These are phyloP conservation scores for Acromyrmex charruanus DNA, from an alignment of 1,140 invertebrate species.

Conservation along the genomic window DNA sequence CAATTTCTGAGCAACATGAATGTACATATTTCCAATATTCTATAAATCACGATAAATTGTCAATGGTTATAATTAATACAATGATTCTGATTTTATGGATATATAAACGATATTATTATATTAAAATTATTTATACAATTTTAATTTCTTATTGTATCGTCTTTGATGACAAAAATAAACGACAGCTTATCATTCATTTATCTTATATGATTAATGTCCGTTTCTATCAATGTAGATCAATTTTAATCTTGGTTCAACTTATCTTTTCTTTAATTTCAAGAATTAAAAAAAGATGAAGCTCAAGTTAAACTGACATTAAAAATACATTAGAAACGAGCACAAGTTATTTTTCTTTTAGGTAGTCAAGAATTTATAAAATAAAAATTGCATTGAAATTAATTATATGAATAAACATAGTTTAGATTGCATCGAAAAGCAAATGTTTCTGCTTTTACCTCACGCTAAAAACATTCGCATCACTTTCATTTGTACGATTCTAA, in stretches of 20 bases:
- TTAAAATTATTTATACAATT: background rate
- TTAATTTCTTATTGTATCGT: background rate
- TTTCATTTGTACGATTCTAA: background rate
- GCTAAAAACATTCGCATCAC: background rate
- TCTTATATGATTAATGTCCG: background rate
- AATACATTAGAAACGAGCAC: no score
- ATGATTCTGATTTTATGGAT: background rate
- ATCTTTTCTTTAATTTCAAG: no score
- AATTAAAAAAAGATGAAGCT: no score
- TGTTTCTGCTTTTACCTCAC: background rate
- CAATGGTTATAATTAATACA: background rate
- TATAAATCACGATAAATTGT: slow-evolving; percentile 5
- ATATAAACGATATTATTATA: background rate
- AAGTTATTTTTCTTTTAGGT: background rate
- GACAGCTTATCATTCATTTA: background rate
- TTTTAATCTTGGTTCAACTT: no score
- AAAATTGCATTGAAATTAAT: slow-evolving; percentile 5
- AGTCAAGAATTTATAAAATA: background rate
- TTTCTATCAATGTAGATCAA: no score
- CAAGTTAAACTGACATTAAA: no score
- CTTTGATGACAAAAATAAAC: background rate
- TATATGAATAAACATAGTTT: background rate
- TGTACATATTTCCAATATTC: background rate
- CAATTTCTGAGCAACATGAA: no score
- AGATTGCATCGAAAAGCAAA: background rate